Conservation (phyloP, 2,888 invertebrate species). For the Seira ritae region DNA sequence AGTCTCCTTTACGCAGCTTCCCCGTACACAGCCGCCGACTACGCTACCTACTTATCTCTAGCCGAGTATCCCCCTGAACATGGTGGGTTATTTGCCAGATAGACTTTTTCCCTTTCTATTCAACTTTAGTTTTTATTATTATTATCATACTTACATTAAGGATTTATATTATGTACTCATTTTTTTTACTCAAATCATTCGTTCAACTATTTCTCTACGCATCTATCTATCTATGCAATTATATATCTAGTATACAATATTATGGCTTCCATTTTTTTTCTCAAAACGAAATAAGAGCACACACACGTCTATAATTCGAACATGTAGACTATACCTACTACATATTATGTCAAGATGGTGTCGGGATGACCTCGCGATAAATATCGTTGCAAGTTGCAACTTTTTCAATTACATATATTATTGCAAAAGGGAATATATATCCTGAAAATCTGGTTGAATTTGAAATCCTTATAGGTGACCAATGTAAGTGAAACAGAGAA, state of each 20-base stretch:
- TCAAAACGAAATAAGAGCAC: background rate
- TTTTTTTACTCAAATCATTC: constrained; percentile 19
- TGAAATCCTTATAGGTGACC: background rate
- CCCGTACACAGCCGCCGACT: constrained; percentile 83
- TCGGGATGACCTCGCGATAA: background rate
- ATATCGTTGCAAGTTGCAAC: background rate
- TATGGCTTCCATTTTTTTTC: background rate
- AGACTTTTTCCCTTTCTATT: constrained; percentile 56
- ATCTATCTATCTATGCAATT: background rate
- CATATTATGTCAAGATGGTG: no score
- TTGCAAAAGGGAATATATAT: background rate
- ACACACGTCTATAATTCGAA: background rate
- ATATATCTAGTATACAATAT: no score
- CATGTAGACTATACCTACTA: background rate
- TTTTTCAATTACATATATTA: background rate
- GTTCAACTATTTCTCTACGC: constrained; percentile 15
- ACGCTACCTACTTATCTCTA: constrained; percentile 92
- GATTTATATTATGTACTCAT: constrained; percentile 9
- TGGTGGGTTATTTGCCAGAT: constrained; percentile 74
- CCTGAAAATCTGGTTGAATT: background rate
- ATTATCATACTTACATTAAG: constrained; percentile 15
- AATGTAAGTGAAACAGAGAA: background rate
- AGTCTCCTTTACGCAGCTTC: constrained; percentile 86
- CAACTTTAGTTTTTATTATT: constrained; percentile 17
- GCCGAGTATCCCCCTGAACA: constrained; percentile 76